These are phyloP conservation scores for Augochlora pura DNA, from an alignment of 1,140 invertebrate species.

Conservation along the genomic window DNA sequence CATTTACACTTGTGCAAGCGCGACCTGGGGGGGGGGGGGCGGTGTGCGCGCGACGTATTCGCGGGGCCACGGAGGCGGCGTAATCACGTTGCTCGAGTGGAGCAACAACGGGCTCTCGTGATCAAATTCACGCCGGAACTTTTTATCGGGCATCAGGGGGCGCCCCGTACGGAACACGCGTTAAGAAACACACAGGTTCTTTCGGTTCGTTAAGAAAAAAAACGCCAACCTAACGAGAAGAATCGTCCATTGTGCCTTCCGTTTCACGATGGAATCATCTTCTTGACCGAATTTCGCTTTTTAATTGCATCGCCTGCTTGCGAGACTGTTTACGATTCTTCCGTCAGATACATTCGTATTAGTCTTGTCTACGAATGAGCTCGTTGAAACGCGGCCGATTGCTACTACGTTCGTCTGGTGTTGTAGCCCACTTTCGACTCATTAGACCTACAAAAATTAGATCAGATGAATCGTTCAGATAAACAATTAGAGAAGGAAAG, in stretches of 20 bases:
- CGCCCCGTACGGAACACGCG: neutral
- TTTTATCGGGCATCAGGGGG: conserved; percentile 31
- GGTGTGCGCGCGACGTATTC: no score
- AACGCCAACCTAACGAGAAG: conserved; percentile 3
- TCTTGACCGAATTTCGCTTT: conserved; percentile 37
- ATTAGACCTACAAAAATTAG: no score
- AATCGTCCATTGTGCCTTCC: conserved; percentile 19
- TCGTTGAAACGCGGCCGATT: no score
- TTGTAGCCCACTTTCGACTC: no score
- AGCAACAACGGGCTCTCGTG: conserved; percentile 16
- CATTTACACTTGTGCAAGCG: conserved; percentile 38
- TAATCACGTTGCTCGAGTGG: conserved; percentile 12
- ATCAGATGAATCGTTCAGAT: no score
- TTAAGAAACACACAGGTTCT: conserved; percentile 8
- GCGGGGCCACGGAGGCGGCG: neutral
- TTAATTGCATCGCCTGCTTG: neutral
- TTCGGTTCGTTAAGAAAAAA: conserved; percentile 6
- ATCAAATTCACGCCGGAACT: conserved; percentile 35
- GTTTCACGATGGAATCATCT: conserved; percentile 16
- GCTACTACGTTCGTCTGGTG: no score
- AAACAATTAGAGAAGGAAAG: no score
- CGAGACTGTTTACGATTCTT: conserved; percentile 8
- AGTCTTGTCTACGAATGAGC: neutral
- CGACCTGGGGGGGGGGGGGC: neutral
- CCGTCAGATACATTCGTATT: neutral